Evolutionary conservation across 30 jellyfish, hydroid and myxozoan species (phyloP).

Genomic region (Pelagia noctiluca): DNA sequence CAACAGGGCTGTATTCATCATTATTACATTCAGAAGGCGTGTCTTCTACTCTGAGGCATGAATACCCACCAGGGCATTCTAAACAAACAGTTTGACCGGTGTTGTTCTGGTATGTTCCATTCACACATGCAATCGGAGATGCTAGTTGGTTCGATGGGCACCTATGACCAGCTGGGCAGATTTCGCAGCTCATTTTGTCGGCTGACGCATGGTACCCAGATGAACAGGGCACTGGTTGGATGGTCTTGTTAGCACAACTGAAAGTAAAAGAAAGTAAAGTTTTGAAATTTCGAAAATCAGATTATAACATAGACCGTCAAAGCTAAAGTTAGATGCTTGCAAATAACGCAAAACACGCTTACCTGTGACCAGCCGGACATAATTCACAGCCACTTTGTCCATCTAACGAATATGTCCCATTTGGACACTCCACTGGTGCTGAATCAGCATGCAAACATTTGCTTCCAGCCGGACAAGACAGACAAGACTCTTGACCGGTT

Average conservation of each 20-base stretch:
- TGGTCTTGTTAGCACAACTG: conserved; percentile 77
- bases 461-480: conserved; percentile 63
- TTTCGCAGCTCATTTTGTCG: conserved; percentile 60
- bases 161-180: conserved; percentile 88
- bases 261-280: not conserved
- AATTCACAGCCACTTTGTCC: conserved; percentile 21
- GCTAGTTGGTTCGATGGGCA: conserved; percentile 75
- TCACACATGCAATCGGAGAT: conserved; percentile 70
- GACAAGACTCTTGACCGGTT: conserved; percentile 22
- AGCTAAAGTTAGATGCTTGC: no score
- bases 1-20: conserved; percentile 58
- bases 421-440: conserved; percentile 44
- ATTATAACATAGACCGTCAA: not conserved
- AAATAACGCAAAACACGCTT: not conserved
- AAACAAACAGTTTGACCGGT: conserved; percentile 68
- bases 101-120: conserved; percentile 80
- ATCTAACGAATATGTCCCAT: conserved; percentile 40
- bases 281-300: not conserved
- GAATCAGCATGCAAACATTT: conserved; percentile 22
- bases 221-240: conserved; percentile 68
- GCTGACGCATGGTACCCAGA: conserved; percentile 75
- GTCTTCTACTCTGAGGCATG: conserved; percentile 39
- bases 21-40: conserved; percentile 53
- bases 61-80: conserved; percentile 69
- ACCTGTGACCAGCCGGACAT: conserved; percentile 70